Conservation (phyloP, 2,888 invertebrate species). For the Stratiomys singularior region DNA sequence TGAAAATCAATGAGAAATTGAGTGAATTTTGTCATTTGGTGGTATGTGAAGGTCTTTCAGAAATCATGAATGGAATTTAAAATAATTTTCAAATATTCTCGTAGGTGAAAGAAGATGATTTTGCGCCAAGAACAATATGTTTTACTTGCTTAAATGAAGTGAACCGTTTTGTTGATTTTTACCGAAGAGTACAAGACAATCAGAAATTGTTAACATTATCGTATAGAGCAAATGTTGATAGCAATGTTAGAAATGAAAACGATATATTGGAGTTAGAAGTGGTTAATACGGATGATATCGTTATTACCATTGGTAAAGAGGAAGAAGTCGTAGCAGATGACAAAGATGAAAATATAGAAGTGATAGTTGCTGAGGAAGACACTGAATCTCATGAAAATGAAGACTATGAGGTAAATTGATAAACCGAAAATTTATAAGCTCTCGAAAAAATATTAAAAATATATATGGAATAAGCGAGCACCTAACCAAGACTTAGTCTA, state of each 20-base stretch:
- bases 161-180: conserved; percentile 48
- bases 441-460: too few relatives aligned
- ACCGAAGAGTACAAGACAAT: conserved; percentile 47
- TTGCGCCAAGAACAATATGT: conserved; percentile 44
- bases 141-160: conserved; percentile 48
- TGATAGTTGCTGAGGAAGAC: not conserved
- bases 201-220: conserved; percentile 45
- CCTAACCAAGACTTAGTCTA: too few relatives aligned
- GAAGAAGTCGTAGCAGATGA: not conserved
- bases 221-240: not conserved
- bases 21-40: conserved; percentile 41
- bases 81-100: not conserved
- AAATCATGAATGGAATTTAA: not conserved
- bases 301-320: not conserved
- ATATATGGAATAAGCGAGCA: too few relatives aligned
- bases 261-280: not conserved
- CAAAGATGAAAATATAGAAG: not conserved
- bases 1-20: conserved; percentile 39
- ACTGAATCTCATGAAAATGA: not conserved
- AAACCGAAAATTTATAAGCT: too few relatives aligned
- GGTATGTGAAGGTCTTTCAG: conserved; percentile 20
- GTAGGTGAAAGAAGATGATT: conserved; percentile 41
- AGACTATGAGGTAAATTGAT: not conserved
- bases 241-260: not conserved
- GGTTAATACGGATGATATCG: not conserved